phyloP scores from a whole-genome alignment of 2,113 vertebrate species.

The Gorsachius goisagi region DNA sequence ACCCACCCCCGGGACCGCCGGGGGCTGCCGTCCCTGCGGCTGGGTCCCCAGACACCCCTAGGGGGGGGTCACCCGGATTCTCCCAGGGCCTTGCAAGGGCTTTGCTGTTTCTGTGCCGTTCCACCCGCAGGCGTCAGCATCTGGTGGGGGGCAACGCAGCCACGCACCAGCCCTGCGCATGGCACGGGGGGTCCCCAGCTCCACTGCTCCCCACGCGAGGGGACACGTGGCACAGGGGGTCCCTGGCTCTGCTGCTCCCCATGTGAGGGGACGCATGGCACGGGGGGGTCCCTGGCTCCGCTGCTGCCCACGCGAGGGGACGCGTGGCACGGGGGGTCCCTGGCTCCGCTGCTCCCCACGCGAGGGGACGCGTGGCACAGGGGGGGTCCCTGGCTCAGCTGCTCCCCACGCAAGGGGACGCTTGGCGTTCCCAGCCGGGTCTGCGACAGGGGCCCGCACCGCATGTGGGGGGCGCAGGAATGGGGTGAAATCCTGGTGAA shows the following conservation, averaged over 20 bases:
- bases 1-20: rapidly evolving
- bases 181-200: rapidly evolving
- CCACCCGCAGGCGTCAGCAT: not conserved
- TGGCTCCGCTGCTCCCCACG: no score
- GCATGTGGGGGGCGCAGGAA: not conserved
- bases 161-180: rapidly evolving
- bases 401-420: no score
- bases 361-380: no score
- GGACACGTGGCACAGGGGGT: no score
- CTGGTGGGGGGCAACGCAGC: not conserved
- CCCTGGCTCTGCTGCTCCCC: no score
- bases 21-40: not conserved
- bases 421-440: rapidly evolving
- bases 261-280: rapidly evolving
- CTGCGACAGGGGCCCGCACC: not conserved
- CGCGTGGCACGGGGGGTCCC: no score
- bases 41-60: not conserved
- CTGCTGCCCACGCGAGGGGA: not conserved
- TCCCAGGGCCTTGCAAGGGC: not conserved
- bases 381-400: no score
- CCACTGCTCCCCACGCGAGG: not conserved
- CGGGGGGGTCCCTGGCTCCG: no score
- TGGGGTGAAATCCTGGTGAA: not conserved
- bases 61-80: no score
- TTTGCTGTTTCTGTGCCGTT: rapidly evolving